phyloP scores from a whole-genome alignment of 2,888 invertebrate genomes.

The Sipha maydis region DNA sequence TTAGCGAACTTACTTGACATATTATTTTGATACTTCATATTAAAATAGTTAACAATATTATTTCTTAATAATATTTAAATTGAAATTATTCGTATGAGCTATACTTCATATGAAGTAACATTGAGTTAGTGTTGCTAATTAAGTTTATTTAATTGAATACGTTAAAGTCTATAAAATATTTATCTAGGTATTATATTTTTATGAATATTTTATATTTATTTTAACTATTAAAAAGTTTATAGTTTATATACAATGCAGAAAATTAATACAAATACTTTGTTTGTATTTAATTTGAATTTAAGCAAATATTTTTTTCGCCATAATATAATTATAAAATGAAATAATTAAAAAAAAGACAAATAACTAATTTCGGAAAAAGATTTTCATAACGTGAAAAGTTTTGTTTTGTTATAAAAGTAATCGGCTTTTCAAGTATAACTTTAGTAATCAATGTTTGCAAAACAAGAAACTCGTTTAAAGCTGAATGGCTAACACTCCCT shows the following conservation, averaged over 20 bases:
- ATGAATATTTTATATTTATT: too few relatives aligned
- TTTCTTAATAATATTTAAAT: too few relatives aligned
- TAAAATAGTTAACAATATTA: too few relatives aligned
- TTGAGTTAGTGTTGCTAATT: too few relatives aligned
- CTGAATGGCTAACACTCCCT: conserved; percentile 47
- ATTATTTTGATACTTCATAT: too few relatives aligned
- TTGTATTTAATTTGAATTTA: not conserved
- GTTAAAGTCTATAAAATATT: too few relatives aligned
- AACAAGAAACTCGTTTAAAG: conserved; percentile 60
- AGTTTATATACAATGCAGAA: not conserved
- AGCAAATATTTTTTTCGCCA: not conserved
- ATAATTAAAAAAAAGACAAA: conserved; percentile 30
- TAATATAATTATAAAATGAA: not conserved
- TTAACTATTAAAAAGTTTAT: too few relatives aligned
- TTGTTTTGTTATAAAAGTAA: conserved; percentile 51
- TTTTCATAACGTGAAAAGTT: conserved; percentile 54
- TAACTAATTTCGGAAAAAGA: conserved; percentile 21
- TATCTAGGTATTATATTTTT: too few relatives aligned
- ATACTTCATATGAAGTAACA: too few relatives aligned
- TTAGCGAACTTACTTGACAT: too few relatives aligned
- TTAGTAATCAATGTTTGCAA: conserved; percentile 61
- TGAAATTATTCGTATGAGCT: too few relatives aligned
- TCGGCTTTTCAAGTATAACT: conserved; percentile 57
- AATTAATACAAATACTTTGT: not conserved
- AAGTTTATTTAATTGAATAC: too few relatives aligned